Conservation (phyloP, 2,888 invertebrate genomes). For the Dyspetes luteomarginatus region DNA sequence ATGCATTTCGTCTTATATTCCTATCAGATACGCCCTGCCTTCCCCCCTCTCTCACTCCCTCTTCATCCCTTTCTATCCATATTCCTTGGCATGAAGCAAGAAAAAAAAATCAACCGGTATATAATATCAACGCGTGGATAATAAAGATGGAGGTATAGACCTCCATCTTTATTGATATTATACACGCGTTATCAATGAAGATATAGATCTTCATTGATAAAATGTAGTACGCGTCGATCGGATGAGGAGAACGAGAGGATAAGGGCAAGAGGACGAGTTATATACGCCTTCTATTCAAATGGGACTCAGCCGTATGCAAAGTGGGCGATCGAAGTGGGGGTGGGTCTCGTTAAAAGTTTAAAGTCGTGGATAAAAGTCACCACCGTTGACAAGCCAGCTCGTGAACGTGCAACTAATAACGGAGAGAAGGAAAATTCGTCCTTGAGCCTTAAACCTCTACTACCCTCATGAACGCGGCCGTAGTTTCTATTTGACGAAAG, state of each 20-base stretch:
- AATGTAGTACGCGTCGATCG: no score
- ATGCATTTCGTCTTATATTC: no score
- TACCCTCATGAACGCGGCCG: neutral
- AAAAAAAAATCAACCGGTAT: neutral
- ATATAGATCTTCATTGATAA: no score
- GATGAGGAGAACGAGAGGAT: neutral
- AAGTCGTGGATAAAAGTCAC: conserved; percentile 58
- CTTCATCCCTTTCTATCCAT: neutral
- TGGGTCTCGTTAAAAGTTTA: conserved; percentile 67
- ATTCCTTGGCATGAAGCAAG: neutral
- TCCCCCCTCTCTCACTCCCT: no score
- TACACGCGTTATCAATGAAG: no score
- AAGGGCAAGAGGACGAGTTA: neutral
- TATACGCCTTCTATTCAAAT: conserved; percentile 45
- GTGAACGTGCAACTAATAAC: neutral
- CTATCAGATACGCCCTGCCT: no score
- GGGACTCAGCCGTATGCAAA: conserved; percentile 39
- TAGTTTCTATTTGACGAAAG: no score
- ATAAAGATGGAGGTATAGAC: no score
- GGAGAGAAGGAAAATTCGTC: conserved; percentile 3
- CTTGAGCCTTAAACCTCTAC: neutral
- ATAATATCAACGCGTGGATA: neutral
- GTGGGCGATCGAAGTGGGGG: conserved; percentile 30
- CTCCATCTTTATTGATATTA: no score
- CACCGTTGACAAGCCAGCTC: neutral